These are phyloP conservation scores for Macroramphosus scolopax DNA, from an alignment of 2,797 vertebrate species.

Conservation along the genomic window DNA sequence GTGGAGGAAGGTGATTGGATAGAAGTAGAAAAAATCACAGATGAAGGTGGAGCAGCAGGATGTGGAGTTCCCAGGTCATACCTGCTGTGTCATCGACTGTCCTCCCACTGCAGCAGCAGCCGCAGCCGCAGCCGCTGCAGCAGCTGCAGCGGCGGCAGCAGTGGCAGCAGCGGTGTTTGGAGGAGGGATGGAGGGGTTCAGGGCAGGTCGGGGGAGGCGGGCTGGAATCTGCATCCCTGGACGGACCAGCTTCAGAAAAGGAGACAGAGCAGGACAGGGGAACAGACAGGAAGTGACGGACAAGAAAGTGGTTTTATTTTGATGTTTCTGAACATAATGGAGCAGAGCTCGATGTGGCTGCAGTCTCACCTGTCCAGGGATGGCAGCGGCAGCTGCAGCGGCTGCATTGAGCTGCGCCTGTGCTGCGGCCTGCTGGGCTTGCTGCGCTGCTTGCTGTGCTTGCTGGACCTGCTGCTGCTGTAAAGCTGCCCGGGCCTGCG, in stretches of 20 bases:
- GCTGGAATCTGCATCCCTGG: slow-evolving; percentile 85
- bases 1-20: slow-evolving; percentile 13
- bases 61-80: slow-evolving; percentile 56
- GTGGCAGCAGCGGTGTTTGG: slow-evolving; percentile 70
- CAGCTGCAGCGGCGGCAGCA: slow-evolving; percentile 7
- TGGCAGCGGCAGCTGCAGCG: slow-evolving; percentile 3
- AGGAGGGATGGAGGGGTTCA: slow-evolving; percentile 77
- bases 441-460: slow-evolving; percentile 48
- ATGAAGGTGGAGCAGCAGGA: neutral
- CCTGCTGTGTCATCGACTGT: slow-evolving; percentile 89
- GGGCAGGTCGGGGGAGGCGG: slow-evolving; percentile 83
- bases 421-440: slow-evolving; percentile 68
- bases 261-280: too few relatives aligned
- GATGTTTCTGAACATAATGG: too few relatives aligned
- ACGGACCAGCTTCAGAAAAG: slow-evolving; percentile 86
- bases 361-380: slow-evolving; percentile 84
- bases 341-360: slow-evolving; percentile 3
- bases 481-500: slow-evolving; percentile 80
- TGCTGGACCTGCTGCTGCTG: slow-evolving; percentile 76
- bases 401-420: slow-evolving; percentile 79
- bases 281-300: too few relatives aligned
- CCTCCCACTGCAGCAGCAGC: slow-evolving; percentile 77
- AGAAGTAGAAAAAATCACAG: neutral
- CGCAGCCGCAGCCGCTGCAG: neutral
- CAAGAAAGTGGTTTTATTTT: too few relatives aligned